Percentiles rank a stretch among this genome's conserved stretches.
Evolutionary conservation across 2,888 invertebrate genomes (phyloP).

Genomic region (Temnothorax rugatulus): DNA sequence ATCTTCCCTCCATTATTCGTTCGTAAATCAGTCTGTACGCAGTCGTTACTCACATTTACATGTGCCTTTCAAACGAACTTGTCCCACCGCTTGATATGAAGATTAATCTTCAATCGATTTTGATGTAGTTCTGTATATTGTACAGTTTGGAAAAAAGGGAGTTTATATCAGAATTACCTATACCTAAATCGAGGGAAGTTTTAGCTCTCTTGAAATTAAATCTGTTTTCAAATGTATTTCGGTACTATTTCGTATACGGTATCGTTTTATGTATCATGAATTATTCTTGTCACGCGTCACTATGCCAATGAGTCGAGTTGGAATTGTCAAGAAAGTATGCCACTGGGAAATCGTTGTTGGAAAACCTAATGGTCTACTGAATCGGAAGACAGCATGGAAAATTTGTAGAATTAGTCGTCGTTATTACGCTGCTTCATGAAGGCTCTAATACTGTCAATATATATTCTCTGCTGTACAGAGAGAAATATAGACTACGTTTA

Average conservation of each 20-base stretch:
- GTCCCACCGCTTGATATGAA: not conserved
- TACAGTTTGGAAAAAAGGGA: not conserved
- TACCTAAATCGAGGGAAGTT: not conserved
- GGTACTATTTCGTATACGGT: not conserved
- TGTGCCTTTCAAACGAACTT: constrained; percentile 10
- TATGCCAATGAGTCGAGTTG: constrained; percentile 1
- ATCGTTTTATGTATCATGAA: not conserved
- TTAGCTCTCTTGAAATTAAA: not conserved
- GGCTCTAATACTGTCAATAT: not conserved
- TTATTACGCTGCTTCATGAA: not conserved
- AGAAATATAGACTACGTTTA: not conserved
- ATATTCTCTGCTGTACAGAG: not conserved
- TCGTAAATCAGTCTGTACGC: constrained; percentile 21
- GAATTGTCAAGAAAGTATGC: constrained; percentile 25
- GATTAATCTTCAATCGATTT: not conserved
- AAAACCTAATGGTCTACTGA: constrained; percentile 71
- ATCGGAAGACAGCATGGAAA: constrained; percentile 61
- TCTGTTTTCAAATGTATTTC: not conserved
- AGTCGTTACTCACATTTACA: constrained; percentile 8
- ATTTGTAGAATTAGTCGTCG: constrained; percentile 31
- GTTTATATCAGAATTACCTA: not conserved
- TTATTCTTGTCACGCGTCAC: not conserved
- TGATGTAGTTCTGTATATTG: not conserved
- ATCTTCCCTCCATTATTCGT: constrained; percentile 35
- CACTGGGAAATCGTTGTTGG: constrained; percentile 32